Evolutionary conservation across 2,888 invertebrate species (phyloP).

Genomic region (Aporophyla lueneburgensis): DNA sequence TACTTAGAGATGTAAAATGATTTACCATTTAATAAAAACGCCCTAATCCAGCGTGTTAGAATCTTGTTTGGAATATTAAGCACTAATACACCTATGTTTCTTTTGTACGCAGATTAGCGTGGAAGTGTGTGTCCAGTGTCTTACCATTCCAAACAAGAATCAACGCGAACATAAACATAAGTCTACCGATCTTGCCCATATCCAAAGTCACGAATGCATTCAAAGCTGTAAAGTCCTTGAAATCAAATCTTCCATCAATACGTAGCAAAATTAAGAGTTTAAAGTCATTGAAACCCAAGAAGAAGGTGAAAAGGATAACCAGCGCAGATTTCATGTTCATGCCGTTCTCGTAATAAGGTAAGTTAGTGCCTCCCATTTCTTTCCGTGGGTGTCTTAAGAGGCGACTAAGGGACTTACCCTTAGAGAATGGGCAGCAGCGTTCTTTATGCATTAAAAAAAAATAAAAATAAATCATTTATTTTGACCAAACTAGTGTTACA

Average conservation of each 20-base stretch:
- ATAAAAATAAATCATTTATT: too few relatives aligned
- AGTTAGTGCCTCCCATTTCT: conserved; percentile 29
- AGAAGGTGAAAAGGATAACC: conserved; percentile 46
- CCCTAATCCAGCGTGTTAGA: conserved; percentile 6
- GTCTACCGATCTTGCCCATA: conserved; percentile 25
- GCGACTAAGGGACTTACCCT: too few relatives aligned
- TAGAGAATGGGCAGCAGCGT: too few relatives aligned
- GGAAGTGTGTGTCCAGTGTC: conserved; percentile 50
- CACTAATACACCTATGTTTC: conserved; percentile 50
- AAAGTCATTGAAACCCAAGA: conserved; percentile 42
- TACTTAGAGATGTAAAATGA: too few relatives aligned
- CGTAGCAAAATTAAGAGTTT: conserved; percentile 28
- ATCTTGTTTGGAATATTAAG: conserved; percentile 59
- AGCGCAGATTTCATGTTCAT: conserved; percentile 73
- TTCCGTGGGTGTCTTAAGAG: too few relatives aligned
- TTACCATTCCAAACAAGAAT: conserved; percentile 62
- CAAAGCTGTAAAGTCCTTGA: conserved; percentile 41
- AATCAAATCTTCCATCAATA: conserved; percentile 19
- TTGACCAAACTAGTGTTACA: too few relatives aligned
- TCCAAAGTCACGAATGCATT: conserved; percentile 40
- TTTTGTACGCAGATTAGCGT: conserved; percentile 58
- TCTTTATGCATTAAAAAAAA: too few relatives aligned
- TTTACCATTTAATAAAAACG: background rate
- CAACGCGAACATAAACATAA: conserved; percentile 38
- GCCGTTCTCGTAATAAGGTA: conserved; percentile 71